Conservation (phyloP, 2,888 invertebrate genomes). For the Andrena bicolor region DNA sequence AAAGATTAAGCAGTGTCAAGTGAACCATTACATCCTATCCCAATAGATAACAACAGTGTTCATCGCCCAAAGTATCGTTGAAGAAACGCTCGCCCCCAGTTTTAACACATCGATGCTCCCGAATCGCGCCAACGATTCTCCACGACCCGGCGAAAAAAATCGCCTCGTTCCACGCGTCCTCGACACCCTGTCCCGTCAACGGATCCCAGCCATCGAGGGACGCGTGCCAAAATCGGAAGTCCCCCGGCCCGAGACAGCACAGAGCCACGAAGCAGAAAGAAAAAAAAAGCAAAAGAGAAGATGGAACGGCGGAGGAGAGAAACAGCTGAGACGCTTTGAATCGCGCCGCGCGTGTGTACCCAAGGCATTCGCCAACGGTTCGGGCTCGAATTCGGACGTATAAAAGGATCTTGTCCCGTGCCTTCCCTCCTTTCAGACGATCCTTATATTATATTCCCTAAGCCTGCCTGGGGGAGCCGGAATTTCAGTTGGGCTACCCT, state of each 20-base stretch:
- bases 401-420: conserved; percentile 82
- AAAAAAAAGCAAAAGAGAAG: conserved; percentile 33
- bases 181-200: conserved; percentile 38
- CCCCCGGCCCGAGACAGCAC: conserved; percentile 43
- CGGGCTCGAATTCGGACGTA: conserved; percentile 75
- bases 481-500: conserved; percentile 77
- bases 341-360: conserved; percentile 74
- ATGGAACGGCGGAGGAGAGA: conserved; percentile 58
- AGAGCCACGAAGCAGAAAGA: conserved; percentile 36
- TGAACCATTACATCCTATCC: no score
- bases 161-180: conserved; percentile 38
- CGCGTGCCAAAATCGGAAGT: conserved; percentile 71
- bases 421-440: conserved; percentile 77
- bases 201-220: conserved; percentile 44
- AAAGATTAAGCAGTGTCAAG: no score
- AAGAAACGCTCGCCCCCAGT: neutral
- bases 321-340: conserved; percentile 82
- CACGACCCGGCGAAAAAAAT: conserved; percentile 2
- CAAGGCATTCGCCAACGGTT: conserved; percentile 79
- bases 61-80: neutral
- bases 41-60: neutral
- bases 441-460: conserved; percentile 72
- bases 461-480: conserved; percentile 68
- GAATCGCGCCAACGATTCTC: conserved; percentile 18
- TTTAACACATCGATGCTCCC: neutral